A percentile compares a stretch with the other conserved stretches of the same genome.
These are phyloP conservation scores for Nomada ruficornis DNA, from an alignment of 2,888 invertebrate species.

Conservation along the genomic window DNA sequence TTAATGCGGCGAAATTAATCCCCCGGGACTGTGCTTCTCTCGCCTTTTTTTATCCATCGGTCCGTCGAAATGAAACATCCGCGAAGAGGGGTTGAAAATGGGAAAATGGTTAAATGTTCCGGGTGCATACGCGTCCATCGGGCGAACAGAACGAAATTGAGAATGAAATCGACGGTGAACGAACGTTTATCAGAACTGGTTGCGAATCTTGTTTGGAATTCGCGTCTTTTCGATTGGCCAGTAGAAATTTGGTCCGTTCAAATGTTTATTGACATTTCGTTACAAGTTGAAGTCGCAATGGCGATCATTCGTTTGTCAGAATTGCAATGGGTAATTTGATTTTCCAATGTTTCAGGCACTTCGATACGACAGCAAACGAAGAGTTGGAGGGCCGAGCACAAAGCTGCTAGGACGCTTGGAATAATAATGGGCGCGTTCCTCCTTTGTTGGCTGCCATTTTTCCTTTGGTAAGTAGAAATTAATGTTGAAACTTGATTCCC, in stretches of 20 bases:
- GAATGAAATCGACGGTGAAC: not conserved
- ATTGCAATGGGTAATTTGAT: not conserved
- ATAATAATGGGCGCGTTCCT: conserved; percentile 98
- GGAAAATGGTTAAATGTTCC: not conserved
- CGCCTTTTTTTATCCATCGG: not conserved
- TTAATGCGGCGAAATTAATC: not conserved
- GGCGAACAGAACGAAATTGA: not conserved
- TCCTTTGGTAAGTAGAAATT: conserved; percentile 92
- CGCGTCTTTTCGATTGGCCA: not conserved
- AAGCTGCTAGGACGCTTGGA: conserved; percentile 97
- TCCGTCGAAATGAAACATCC: too few species aligned
- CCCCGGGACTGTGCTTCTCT: not conserved
- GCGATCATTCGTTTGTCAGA: too few species aligned
- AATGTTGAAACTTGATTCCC: not conserved
- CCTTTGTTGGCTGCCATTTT: conserved; percentile 98
- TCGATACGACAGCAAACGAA: conserved; percentile 89
- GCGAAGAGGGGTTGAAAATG: not conserved
- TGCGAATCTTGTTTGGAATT: not conserved
- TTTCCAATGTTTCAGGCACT: conserved; percentile 86
- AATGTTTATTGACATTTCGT: not conserved
- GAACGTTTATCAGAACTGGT: not conserved
- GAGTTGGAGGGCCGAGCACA: conserved; percentile 95
- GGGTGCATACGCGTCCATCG: not conserved
- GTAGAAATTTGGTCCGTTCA: not conserved
- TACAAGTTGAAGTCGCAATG: too few species aligned